Evolutionary conservation across 2,888 invertebrate genomes (phyloP), one percentile per base, ranked within the genome.

Genomic region (Halictus ligatus): DNA sequence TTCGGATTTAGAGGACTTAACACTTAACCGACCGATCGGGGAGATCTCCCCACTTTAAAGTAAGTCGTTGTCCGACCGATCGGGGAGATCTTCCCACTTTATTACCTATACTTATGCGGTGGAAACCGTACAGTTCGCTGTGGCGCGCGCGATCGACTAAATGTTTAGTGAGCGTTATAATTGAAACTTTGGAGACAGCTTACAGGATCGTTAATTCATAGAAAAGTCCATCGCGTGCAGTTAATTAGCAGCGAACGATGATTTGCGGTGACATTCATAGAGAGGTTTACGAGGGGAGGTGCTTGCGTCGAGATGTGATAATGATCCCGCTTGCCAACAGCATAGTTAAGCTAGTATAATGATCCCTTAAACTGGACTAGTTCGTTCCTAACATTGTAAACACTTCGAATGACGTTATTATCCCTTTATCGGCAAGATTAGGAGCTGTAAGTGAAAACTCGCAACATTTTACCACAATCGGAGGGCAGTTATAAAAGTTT

Each of bases 351-450:
- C 84, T 71, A 69, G 78, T 78, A 60, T 75, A 71, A 85, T 40
- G 64, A 72, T 25, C 43, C 74, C 81, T 88, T 84, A 84, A 87
- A 79, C 76, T 64, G 54, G 85, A 84, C 81, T 88, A 81, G 80
- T 88, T 81, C 64, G 43, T 69, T 43, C 50, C 76, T 81, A 85
- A 77, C 86, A 78, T 60, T 69, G 60, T 81, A 78, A 85, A 82
- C 85, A 84, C 79, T 58, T 69, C 35, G 46, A 76, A 86, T 80
- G 71, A 78, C 64, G 58, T 73, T 81, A 75, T 84, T 79, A 88
- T 88, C 76, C 71, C 29, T 69, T 83, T 77, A 87, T 87, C 73
- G 74, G 71, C 72, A 80, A 89, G 83, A 86, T 81, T 81, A 84
- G 69, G 46, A 69, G 73, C 40, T 54, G 72, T 71, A 86, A 89